These are phyloP conservation scores for Gymnarchus niloticus DNA, from an alignment of 2,113 vertebrate genomes.

Conservation along the genomic window DNA sequence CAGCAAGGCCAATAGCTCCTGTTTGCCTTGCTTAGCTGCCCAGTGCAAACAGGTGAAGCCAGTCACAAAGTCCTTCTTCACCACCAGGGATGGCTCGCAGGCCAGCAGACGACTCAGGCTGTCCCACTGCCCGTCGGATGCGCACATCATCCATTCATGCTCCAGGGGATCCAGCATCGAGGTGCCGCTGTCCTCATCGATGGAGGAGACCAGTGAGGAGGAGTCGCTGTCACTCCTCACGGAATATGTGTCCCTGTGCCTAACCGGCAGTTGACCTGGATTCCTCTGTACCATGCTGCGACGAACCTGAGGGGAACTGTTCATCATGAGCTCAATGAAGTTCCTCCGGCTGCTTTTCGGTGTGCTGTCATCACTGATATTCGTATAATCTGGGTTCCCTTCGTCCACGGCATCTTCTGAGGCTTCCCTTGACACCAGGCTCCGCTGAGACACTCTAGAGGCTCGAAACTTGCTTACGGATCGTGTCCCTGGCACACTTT, in stretches of 20 bases:
- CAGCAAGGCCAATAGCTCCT: slow-evolving; percentile 79
- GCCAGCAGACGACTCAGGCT: slow-evolving; percentile 74
- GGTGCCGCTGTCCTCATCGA: slow-evolving; percentile 63
- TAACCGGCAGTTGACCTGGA: neutral
- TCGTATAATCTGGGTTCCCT: neutral
- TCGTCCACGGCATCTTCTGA: neutral
- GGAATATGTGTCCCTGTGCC: slow-evolving; percentile 50
- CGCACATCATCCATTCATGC: slow-evolving; percentile 93
- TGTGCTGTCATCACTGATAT: slow-evolving; percentile 32
- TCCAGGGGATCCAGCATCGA: slow-evolving; percentile 85
- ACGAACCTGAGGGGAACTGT: slow-evolving; percentile 69
- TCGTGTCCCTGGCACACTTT: neutral
- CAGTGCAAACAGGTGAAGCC: slow-evolving; percentile 94
- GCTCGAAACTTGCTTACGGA: neutral
- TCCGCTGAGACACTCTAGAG: slow-evolving; percentile 24
- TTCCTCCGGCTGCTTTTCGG: slow-evolving; percentile 48
- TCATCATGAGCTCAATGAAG: slow-evolving; percentile 53
- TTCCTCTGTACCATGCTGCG: slow-evolving; percentile 46
- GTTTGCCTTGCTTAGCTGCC: slow-evolving; percentile 90
- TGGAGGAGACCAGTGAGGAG: slow-evolving; percentile 70
- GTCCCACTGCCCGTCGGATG: slow-evolving; percentile 84
- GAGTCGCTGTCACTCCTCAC: slow-evolving; percentile 58
- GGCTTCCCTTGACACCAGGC: neutral
- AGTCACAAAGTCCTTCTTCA: slow-evolving; percentile 86
- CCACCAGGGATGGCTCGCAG: slow-evolving; percentile 75